phyloP scores from a whole-genome alignment of 2,797 vertebrate species.

The Diplodus sargus region DNA sequence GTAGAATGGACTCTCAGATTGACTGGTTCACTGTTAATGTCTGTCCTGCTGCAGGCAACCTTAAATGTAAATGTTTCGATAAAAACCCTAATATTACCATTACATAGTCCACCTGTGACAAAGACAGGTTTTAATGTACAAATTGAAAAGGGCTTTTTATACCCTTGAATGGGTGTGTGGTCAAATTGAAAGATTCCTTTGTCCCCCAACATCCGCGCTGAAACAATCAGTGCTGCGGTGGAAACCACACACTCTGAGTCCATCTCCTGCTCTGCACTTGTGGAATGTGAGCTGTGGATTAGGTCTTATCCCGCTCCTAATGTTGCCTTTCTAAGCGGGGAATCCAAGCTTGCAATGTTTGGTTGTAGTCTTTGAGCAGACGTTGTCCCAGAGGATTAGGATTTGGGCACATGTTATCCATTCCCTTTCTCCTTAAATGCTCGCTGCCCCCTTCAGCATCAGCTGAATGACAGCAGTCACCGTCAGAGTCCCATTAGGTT shows the following conservation, averaged over 20 bases:
- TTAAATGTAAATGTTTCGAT: background rate
- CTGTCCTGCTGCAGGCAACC: background rate
- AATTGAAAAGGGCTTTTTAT: background rate
- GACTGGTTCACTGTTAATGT: background rate
- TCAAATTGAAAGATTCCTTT: constrained; percentile 59
- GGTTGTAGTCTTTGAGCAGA: constrained; percentile 66
- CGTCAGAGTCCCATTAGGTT: constrained; percentile 34
- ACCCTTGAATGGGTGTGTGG: constrained; percentile 45
- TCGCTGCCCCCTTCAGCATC: constrained; percentile 40
- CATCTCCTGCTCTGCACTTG: constrained; percentile 79
- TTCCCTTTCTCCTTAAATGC: constrained; percentile 62
- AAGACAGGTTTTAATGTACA: background rate
- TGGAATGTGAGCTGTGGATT: constrained; percentile 86
- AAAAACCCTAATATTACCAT: background rate
- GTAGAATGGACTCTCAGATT: no score
- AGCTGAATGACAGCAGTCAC: constrained; percentile 45
- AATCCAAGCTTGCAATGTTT: constrained; percentile 72
- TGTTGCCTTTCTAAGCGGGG: constrained; percentile 70
- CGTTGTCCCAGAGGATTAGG: constrained; percentile 79
- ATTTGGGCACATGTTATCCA: constrained; percentile 70
- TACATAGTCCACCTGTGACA: background rate
- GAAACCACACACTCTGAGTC: constrained; percentile 41
- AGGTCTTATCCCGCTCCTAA: constrained; percentile 71
- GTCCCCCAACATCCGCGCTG: constrained; percentile 25
- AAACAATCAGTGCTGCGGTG: constrained; percentile 51